Conservation (phyloP, 92 coral and sea anemone species). For the Palythoa grandiflora region DNA sequence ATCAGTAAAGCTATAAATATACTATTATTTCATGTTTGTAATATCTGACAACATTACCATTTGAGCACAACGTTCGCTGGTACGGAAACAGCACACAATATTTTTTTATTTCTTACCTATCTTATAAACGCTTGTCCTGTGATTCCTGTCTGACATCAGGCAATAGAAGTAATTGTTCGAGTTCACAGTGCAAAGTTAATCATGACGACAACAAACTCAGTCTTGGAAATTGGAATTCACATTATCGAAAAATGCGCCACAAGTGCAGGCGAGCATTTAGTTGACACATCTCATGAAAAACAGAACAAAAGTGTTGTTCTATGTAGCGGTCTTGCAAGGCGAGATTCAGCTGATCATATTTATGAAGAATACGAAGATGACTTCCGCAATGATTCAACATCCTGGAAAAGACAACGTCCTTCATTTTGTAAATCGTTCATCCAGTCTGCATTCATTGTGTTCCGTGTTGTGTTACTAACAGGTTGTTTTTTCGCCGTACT, state of each 20-base stretch:
- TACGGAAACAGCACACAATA: too few relatives aligned
- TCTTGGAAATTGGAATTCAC: slow-evolving; percentile 13
- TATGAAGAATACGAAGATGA: too few relatives aligned
- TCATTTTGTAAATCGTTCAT: not conserved
- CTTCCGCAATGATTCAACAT: not conserved
- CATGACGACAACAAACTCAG: not conserved
- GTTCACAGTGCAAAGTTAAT: too few relatives aligned
- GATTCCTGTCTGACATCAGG: too few relatives aligned
- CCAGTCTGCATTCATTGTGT: slow-evolving; percentile 8
- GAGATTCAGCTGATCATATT: too few relatives aligned
- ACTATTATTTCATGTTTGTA: too few relatives aligned
- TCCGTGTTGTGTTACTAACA: slow-evolving; percentile 7
- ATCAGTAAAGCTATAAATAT: too few relatives aligned
- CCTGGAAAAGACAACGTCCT: slow-evolving; percentile 6
- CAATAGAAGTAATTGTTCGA: too few relatives aligned
- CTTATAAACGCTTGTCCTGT: too few relatives aligned
- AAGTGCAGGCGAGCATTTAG: not conserved
- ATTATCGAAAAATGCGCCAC: not conserved
- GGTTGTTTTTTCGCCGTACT: not conserved
- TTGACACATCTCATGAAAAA: not conserved
- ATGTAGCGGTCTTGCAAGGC: not conserved
- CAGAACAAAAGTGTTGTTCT: not conserved
- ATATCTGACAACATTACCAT: too few relatives aligned
- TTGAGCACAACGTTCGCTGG: too few relatives aligned
- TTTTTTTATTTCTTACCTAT: too few relatives aligned